These are phyloP conservation scores for Caenorhabditis plicata DNA, from an alignment of 2,888 invertebrate genomes.

Conservation along the genomic window DNA sequence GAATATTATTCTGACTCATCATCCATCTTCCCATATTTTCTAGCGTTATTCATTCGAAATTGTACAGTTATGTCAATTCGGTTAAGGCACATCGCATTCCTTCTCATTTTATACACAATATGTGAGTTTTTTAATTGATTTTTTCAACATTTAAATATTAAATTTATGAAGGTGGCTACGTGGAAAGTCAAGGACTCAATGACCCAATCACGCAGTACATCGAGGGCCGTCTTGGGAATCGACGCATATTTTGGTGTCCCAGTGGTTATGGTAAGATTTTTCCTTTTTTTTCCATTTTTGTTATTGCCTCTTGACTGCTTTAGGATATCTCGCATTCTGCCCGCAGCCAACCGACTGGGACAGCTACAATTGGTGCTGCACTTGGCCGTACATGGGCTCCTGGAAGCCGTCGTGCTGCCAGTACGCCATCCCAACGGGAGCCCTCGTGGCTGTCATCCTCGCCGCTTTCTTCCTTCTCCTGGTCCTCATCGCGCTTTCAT, in stretches of 20 bases:
- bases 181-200: constrained; percentile 61
- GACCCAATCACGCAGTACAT: constrained; percentile 65
- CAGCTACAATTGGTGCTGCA: constrained; percentile 64
- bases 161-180: constrained; percentile 40
- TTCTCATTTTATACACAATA: constrained; percentile 18
- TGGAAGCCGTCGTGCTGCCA: constrained; percentile 66
- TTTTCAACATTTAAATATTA: neutral
- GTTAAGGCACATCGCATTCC: constrained; percentile 22
- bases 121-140: constrained; percentile 10
- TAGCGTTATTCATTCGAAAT: neutral
- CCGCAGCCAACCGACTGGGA: constrained; percentile 66
- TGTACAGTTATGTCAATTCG: constrained; percentile 22
- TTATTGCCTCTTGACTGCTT: neutral
- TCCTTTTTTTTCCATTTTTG: neutral
- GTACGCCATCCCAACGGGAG: constrained; percentile 65
- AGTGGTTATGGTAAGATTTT: constrained; percentile 61
- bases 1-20: too few species aligned
- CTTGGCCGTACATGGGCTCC: constrained; percentile 63
- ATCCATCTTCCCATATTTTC: neutral
- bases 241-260: constrained; percentile 66
- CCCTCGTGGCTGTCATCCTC: constrained; percentile 64
- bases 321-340: constrained; percentile 65
- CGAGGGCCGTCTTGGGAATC: constrained; percentile 64
- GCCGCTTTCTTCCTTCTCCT: constrained; percentile 60
- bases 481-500: constrained; percentile 62